Evolutionary conservation across 2,113 vertebrate genomes (phyloP).

Genomic region (Fukomys damarensis): DNA sequence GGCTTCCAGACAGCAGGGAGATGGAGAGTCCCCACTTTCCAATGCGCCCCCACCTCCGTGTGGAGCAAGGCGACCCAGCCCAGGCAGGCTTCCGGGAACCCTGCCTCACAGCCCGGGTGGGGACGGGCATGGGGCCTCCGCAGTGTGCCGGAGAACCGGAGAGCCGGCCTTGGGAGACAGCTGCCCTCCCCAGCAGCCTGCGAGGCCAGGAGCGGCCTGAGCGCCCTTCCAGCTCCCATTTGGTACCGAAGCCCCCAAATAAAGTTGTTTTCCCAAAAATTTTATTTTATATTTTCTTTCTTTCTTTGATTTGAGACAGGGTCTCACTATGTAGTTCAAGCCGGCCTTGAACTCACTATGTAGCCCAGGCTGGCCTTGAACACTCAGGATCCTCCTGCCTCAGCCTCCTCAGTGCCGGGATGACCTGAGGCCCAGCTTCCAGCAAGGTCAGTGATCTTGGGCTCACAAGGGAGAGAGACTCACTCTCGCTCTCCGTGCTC

Average conservation of each 20-base stretch:
- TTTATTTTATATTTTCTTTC: background rate
- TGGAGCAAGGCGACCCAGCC: no score
- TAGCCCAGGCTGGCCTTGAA: background rate
- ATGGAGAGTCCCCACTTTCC: no score
- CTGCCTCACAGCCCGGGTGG: no score
- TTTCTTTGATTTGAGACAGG: no score
- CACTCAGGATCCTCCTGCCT: background rate
- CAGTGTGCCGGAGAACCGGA: no score
- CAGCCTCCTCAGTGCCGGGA: background rate
- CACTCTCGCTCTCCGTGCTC: background rate
- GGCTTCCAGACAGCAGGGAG: background rate
- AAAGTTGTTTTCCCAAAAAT: background rate
- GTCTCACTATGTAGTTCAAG: no score
- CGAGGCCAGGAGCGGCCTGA: no score
- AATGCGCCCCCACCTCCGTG: no score
- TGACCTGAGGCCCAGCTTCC: background rate
- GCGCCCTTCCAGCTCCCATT: background rate
- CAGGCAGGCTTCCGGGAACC: no score
- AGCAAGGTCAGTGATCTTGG: background rate
- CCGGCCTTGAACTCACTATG: no score
- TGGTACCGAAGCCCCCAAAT: background rate
- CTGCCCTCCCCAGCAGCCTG: background rate
- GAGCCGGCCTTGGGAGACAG: background rate
- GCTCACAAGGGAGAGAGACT: background rate
- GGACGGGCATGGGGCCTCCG: no score